Evolutionary conservation across 2,113 vertebrate species (phyloP).

Genomic region (Lanius ludovicianus): DNA sequence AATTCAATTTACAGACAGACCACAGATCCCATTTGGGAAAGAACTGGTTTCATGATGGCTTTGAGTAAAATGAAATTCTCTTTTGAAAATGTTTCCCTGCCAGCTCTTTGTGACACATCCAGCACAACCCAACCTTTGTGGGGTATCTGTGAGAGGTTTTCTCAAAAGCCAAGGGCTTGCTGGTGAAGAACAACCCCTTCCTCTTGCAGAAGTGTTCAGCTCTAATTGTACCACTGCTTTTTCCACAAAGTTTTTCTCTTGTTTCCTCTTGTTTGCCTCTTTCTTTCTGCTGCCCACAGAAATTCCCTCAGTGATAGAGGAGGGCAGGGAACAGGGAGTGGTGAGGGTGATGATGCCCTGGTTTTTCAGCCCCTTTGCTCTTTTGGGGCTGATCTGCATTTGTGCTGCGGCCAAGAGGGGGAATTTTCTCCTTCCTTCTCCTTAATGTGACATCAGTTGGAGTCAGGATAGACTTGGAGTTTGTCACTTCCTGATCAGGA

Average conservation of each 20-base stretch:
- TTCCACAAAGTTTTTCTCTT: not conserved
- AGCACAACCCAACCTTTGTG: not conserved
- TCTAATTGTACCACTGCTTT: not conserved
- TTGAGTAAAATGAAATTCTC: not conserved
- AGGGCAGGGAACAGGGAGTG: not conserved
- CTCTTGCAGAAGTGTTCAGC: not conserved
- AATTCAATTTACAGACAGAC: constrained; percentile 9
- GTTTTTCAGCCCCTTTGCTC: not conserved
- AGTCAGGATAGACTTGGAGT: not conserved
- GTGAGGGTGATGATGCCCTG: not conserved
- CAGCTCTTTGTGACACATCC: not conserved
- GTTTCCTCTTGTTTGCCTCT: not conserved
- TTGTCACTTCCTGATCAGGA: accelerated
- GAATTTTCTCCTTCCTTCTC: not conserved
- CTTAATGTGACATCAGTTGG: not conserved
- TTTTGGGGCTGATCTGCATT: not conserved
- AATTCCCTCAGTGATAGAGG: not conserved
- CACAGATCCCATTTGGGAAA: not conserved
- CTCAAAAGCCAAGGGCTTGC: not conserved
- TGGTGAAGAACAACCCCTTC: not conserved
- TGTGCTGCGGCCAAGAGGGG: not conserved
- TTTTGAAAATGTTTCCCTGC: not conserved
- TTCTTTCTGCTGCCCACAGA: not conserved
- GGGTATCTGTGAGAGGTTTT: not conserved
- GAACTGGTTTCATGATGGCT: not conserved